Evolutionary conservation across 2,797 vertebrate genomes (phyloP), one percentile per base, ranked within the genome.

Genomic region (Muscicapa comitata): DNA sequence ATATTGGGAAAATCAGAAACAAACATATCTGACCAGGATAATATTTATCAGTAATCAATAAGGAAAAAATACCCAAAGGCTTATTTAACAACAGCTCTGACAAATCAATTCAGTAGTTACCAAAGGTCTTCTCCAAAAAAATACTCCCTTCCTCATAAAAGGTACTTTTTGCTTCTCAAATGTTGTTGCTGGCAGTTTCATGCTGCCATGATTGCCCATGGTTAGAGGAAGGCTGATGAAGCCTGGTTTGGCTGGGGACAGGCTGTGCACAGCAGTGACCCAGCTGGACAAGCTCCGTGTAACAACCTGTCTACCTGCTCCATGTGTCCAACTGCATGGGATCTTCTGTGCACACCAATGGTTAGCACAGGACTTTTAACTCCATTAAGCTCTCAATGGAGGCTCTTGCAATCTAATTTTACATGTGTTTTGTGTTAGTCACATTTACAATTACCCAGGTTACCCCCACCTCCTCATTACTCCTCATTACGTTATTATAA

Each of bases 381-480:
- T 59, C 81, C 85, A 66, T 50, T 67, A 74, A 61, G 65, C 18
- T 85, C 42, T 77, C 71, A 66, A 0, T 20, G 31, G 43, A 95
- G 55, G 67, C 55, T 94, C 74, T 63, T 59, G 37, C 48, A 42
- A 70, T 61, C 61, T 68, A 71, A 61, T 88, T 86, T 90, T 72
- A 86, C 87, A 77, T 51, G 26, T 93, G 95, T 86, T 96, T 91
- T 91, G 65, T 75, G 87, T 95, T 95, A 94, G 82, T 40, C 73
- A 53, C 48, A 66, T 89, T 79, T 81, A 47, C 81, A 95, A 87
- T 94, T 95, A 89, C 11, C 65, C 68, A 91, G 87, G 75, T 94
- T 93, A 93, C 75, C 61, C 42, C 28, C 68, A 93, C 54, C 85
- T 95, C 61, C 87, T 92, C 86, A 73, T 93, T 91, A 88, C 19